Percentiles rank a stretch among this genome's conserved stretches.
phyloP scores from a whole-genome alignment of 2,113 vertebrate genomes.

The Oncorhynchus keta region DNA sequence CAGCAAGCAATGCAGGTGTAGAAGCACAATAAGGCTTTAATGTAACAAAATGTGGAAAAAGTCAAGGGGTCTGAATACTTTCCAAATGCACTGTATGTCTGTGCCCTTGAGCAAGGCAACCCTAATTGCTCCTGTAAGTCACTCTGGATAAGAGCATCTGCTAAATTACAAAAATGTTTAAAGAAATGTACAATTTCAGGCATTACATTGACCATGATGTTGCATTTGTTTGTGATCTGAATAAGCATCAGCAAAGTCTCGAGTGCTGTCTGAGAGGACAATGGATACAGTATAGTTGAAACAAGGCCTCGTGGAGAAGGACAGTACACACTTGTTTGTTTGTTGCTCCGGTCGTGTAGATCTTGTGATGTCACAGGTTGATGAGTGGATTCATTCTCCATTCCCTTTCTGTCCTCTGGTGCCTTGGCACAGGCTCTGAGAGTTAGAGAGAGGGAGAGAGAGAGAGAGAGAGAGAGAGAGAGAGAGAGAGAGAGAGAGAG shows the following conservation, averaged over 20 bases:
- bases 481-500: constrained; percentile 13
- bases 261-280: constrained; percentile 67
- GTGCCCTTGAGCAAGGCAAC: too few relatives aligned
- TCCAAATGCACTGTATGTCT: too few relatives aligned
- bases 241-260: constrained; percentile 62
- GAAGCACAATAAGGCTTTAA: too few relatives aligned
- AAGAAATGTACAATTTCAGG: neutral
- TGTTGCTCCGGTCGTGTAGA: neutral
- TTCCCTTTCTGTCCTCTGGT: neutral
- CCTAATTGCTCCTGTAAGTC: too few relatives aligned
- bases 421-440: neutral
- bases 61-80: too few relatives aligned
- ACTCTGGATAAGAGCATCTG: too few relatives aligned
- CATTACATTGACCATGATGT: constrained; percentile 46
- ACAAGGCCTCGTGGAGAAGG: constrained; percentile 61
- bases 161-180: neutral
- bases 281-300: constrained; percentile 57
- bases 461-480: constrained; percentile 40
- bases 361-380: constrained; percentile 51
- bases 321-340: constrained; percentile 51
- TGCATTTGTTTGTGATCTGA: constrained; percentile 60
- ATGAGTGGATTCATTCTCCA: constrained; percentile 45
- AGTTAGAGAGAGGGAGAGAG: constrained; percentile 35
- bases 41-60: too few relatives aligned
- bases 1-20: too few relatives aligned